Conservation (phyloP, 2,888 invertebrate species). For the Scaptomyza reducta region DNA sequence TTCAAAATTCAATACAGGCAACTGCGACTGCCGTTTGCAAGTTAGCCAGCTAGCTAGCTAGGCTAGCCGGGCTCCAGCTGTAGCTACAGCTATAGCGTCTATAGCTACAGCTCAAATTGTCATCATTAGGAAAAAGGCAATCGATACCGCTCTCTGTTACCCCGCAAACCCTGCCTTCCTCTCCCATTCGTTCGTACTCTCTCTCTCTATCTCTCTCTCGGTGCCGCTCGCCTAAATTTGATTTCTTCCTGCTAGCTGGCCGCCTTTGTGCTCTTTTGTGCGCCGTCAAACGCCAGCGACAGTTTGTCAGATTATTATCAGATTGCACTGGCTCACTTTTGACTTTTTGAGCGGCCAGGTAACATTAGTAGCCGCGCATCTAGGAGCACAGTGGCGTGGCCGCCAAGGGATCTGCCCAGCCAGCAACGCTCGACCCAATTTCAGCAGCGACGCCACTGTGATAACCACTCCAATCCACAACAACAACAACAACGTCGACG, state of each 20-base stretch:
- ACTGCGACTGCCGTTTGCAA: conserved; percentile 39
- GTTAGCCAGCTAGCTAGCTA: conserved; percentile 20
- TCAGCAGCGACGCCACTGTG: conserved; percentile 63
- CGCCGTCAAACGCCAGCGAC: conserved; percentile 81
- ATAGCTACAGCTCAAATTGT: conserved; percentile 71
- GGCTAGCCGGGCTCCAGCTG: conserved; percentile 10
- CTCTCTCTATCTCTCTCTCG: not conserved
- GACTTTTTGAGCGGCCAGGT: conserved; percentile 71
- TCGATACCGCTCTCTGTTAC: conserved; percentile 69
- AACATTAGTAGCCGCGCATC: conserved; percentile 64
- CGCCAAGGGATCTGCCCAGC: conserved; percentile 47
- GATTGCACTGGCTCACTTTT: conserved; percentile 82
- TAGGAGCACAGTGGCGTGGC: conserved; percentile 64
- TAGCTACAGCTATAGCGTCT: conserved; percentile 14
- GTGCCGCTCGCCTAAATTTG: conserved; percentile 69
- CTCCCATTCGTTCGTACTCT: conserved; percentile 2
- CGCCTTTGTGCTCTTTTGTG: conserved; percentile 71
- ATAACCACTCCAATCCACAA: not conserved
- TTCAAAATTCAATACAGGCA: conserved; percentile 79
- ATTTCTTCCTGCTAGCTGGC: conserved; percentile 73
- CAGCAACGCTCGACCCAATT: conserved; percentile 63
- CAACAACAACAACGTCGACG: conserved; percentile 38
- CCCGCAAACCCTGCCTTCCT: conserved; percentile 11
- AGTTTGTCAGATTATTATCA: conserved; percentile 83
- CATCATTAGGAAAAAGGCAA: conserved; percentile 81